A percentile compares a stretch with the other conserved stretches of the same genome.
Evolutionary conservation across 1,140 invertebrate species (phyloP).

Genomic region (Pemphigus obesinymphae): DNA sequence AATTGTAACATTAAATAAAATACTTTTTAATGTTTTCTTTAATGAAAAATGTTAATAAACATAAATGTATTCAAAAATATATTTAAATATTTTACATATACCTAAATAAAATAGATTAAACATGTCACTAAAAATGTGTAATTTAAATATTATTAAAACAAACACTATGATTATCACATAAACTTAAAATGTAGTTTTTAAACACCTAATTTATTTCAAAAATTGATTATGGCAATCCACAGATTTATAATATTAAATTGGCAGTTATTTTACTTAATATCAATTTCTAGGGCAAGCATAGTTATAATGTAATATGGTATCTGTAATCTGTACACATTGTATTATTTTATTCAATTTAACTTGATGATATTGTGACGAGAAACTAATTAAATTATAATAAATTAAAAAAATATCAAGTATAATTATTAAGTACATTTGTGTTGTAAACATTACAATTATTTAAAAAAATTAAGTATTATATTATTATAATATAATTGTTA

Average conservation of each 20-base stretch:
- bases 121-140: not conserved
- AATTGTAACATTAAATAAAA: not conserved
- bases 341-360: not conserved
- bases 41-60: not conserved
- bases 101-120: not conserved
- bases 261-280: too few relatives aligned
- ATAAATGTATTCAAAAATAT: slow-evolving; percentile 18
- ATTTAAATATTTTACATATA: not conserved
- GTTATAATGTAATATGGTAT: too few relatives aligned
- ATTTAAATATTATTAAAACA: not conserved
- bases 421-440: not conserved
- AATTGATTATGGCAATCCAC: not conserved
- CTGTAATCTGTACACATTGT: too few relatives aligned
- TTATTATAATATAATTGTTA: not conserved
- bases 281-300: too few relatives aligned
- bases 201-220: not conserved
- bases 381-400: not conserved
- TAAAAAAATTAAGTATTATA: not conserved
- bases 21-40: not conserved
- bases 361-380: too few relatives aligned
- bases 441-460: not conserved
- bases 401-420: not conserved
- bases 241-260: too few relatives aligned
- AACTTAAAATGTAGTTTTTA: not conserved
- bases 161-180: not conserved